A percentile compares a stretch with the other conserved stretches of the same genome.
phyloP scores from a whole-genome alignment of 1,140 invertebrate species.

The Oncopodura yosiiana region DNA sequence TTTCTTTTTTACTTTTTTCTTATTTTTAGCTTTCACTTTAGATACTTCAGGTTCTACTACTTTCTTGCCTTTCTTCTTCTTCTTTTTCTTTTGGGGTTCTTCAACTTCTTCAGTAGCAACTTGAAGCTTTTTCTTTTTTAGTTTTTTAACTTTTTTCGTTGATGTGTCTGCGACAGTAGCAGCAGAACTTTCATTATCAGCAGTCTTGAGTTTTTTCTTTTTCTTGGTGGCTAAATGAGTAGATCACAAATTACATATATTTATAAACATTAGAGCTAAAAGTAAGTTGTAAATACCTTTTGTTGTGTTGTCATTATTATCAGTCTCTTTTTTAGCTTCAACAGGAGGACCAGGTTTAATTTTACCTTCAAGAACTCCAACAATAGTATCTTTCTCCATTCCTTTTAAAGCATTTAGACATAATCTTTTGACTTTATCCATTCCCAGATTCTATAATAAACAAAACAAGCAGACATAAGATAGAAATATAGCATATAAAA shows the following conservation, averaged over 20 bases:
- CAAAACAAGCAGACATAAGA: background rate
- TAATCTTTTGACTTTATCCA: slow-evolving; percentile 1
- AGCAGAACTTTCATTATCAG: background rate
- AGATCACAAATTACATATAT: too few species aligned
- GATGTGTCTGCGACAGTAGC: background rate
- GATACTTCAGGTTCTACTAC: too few species aligned
- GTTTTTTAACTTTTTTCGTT: background rate
- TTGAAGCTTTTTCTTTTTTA: background rate
- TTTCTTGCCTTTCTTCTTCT: slow-evolving; percentile 1
- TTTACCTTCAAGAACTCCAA: background rate
- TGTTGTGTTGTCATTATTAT: background rate
- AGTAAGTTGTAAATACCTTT: too few species aligned
- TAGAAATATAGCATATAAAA: background rate
- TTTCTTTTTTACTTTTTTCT: background rate
- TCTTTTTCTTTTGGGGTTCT: background rate
- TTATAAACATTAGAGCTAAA: too few species aligned
- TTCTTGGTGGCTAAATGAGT: too few species aligned
- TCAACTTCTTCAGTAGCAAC: background rate
- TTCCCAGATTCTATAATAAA: background rate
- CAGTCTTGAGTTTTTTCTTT: too few species aligned
- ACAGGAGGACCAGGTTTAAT: background rate
- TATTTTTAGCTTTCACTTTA: too few species aligned
- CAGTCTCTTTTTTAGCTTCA: background rate
- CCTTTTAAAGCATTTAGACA: background rate
- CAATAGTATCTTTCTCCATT: background rate